Percentiles rank a stretch among this genome's conserved stretches.
Conservation (phyloP, 2,888 invertebrate species). For the Ectemnius cavifrons region DNA sequence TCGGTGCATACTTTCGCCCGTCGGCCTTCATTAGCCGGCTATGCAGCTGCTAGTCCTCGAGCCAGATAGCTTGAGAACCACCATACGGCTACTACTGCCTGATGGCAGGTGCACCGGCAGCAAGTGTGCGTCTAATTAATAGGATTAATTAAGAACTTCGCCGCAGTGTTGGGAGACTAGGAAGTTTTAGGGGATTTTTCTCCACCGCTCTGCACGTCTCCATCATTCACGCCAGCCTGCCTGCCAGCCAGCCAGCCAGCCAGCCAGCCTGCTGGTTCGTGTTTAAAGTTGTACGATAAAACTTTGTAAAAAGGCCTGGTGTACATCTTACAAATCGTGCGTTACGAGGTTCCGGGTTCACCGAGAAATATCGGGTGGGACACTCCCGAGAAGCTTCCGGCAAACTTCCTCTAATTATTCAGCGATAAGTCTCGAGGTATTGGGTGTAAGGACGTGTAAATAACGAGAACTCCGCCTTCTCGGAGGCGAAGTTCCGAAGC, state of each 20-base stretch:
- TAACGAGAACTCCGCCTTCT: neutral
- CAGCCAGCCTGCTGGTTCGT: neutral
- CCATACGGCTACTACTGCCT: neutral
- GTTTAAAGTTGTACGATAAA: neutral
- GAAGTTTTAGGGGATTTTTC: constrained; percentile 55
- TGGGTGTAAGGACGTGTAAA: neutral
- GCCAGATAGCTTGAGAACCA: too few species aligned
- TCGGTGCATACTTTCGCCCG: constrained; percentile 10
- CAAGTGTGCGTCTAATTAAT: constrained; percentile 65
- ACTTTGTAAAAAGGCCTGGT: too few species aligned
- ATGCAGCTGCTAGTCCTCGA: neutral
- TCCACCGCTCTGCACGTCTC: too few species aligned
- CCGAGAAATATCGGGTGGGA: too few species aligned
- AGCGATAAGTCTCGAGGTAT: neutral
- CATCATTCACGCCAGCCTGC: too few species aligned
- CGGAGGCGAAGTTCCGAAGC: neutral
- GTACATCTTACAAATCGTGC: too few species aligned
- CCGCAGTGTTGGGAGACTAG: constrained; percentile 34
- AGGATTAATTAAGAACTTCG: constrained; percentile 69
- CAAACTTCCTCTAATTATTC: constrained; percentile 5
- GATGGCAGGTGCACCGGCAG: constrained; percentile 29
- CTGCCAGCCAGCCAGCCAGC: too few species aligned
- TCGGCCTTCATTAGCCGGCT: constrained; percentile 3
- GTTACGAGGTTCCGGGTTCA: too few species aligned
- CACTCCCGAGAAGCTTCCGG: too few species aligned